phyloP scores from a whole-genome alignment of 1,140 invertebrate genomes.

The Bilobella aurantiaca region DNA sequence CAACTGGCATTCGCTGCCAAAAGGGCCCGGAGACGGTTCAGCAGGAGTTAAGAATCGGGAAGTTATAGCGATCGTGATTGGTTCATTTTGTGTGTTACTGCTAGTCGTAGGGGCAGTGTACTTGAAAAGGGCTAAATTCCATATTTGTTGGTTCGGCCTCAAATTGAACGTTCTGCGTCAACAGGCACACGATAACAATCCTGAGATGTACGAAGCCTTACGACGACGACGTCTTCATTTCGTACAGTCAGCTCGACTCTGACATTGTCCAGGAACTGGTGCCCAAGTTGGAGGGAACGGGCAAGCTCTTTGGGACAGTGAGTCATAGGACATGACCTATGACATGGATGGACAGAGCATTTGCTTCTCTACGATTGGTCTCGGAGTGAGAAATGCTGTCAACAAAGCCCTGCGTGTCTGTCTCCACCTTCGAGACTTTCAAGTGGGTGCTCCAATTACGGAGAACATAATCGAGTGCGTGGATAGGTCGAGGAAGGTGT shows the following conservation, averaged over 20 bases:
- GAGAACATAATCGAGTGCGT: constrained; percentile 56
- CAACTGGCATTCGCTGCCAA: not conserved
- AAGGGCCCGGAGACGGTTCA: too few relatives aligned
- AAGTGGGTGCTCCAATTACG: constrained; percentile 28
- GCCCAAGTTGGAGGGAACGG: constrained; percentile 46
- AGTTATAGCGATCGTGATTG: constrained; percentile 7
- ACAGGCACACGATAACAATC: not conserved
- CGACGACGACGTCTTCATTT: constrained; percentile 53
- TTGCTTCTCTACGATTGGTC: not conserved
- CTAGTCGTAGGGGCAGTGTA: constrained; percentile 40
- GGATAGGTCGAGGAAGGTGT: constrained; percentile 49
- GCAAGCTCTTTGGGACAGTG: not conserved
- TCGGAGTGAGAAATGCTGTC: not conserved
- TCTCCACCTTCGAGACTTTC: constrained; percentile 53
- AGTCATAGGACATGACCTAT: too few relatives aligned
- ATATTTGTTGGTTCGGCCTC: constrained; percentile 48
- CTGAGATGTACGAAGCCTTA: constrained; percentile 11
- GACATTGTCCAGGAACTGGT: constrained; percentile 50
- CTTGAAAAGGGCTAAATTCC: constrained; percentile 39
- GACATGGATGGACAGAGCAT: not conserved
- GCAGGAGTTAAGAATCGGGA: not conserved
- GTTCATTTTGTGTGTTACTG: constrained; percentile 7
- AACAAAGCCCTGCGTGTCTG: constrained; percentile 44
- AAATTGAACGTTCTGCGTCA: constrained; percentile 35
- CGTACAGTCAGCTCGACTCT: constrained; percentile 51